Conservation (phyloP, 2,797 vertebrate genomes). For the Xenops minutus region DNA sequence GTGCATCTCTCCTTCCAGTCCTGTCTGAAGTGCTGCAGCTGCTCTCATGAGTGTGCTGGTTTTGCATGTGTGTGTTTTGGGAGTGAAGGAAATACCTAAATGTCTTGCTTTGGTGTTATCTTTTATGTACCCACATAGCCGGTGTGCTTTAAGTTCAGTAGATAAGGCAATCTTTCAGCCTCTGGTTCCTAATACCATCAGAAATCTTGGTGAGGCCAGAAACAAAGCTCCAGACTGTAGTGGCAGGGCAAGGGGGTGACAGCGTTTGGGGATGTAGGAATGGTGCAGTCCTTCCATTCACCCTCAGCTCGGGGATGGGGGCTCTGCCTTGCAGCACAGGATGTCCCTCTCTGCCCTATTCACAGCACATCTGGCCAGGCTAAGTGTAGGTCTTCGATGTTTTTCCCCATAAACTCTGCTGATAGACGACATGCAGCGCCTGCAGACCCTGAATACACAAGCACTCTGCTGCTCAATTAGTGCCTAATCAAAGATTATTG, state of each 20-base stretch:
- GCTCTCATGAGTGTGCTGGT: rapidly evolving
- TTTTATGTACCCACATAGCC: background rate
- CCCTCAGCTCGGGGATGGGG: background rate
- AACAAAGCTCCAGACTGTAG: rapidly evolving
- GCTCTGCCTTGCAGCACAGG: background rate
- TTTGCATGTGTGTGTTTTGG: background rate
- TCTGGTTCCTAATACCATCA: background rate
- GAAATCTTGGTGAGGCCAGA: background rate
- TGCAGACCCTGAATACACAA: conserved; percentile 1
- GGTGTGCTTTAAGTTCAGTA: background rate
- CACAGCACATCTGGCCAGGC: background rate
- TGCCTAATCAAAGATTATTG: conserved; percentile 56
- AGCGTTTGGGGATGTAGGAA: rapidly evolving
- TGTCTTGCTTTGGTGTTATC: background rate
- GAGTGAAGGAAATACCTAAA: background rate
- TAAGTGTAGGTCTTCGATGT: background rate
- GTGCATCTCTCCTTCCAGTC: background rate
- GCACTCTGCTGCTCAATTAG: conserved; percentile 36
- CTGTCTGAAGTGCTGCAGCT: background rate
- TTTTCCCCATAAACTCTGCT: background rate
- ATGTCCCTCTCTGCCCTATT: background rate
- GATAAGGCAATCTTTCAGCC: background rate
- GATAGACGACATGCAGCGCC: background rate
- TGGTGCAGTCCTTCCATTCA: background rate
- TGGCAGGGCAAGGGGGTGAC: background rate